Evolutionary conservation across 2,888 invertebrate species (phyloP).

Genomic region (Atethmia centrago): DNA sequence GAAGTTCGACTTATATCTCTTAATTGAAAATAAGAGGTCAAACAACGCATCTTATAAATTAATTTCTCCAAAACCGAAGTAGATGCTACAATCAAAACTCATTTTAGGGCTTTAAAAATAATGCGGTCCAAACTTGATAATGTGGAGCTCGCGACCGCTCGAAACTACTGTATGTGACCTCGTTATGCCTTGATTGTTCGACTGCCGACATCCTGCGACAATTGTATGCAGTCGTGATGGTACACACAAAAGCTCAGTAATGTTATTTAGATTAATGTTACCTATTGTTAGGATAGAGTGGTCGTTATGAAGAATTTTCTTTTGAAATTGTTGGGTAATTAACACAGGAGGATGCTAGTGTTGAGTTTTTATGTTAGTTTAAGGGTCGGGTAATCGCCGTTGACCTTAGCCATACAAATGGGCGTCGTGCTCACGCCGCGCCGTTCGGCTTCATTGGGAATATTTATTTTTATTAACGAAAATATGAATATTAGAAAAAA

Average conservation of each 20-base stretch:
- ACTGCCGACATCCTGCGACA: conserved; percentile 58
- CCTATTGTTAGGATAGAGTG: conserved; percentile 27
- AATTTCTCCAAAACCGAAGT: conserved; percentile 3
- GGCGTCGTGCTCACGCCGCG: too few species aligned
- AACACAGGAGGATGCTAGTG: not conserved
- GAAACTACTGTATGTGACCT: conserved; percentile 47
- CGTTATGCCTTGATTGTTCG: conserved; percentile 50
- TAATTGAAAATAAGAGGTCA: conserved; percentile 3
- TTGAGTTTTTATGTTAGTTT: not conserved
- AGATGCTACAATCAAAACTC: conserved; percentile 12
- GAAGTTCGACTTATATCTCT: not conserved
- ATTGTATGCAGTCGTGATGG: conserved; percentile 61
- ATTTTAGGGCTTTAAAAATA: conserved; percentile 23
- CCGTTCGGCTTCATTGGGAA: too few species aligned
- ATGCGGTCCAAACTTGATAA: conserved; percentile 36
- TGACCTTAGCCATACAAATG: too few species aligned
- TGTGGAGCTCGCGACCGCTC: not conserved
- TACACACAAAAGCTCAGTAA: conserved; percentile 52
- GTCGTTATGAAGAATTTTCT: conserved; percentile 9
- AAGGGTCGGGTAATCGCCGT: too few species aligned
- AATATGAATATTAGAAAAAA: too few species aligned
- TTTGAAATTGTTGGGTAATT: not conserved
- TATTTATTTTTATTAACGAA: too few species aligned
- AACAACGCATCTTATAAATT: conserved; percentile 12
- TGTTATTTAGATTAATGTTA: conserved; percentile 55